Base-by-base conservation (phyloP, 2,888 invertebrate genomes). In the Drosophila mayaguana region DNA sequence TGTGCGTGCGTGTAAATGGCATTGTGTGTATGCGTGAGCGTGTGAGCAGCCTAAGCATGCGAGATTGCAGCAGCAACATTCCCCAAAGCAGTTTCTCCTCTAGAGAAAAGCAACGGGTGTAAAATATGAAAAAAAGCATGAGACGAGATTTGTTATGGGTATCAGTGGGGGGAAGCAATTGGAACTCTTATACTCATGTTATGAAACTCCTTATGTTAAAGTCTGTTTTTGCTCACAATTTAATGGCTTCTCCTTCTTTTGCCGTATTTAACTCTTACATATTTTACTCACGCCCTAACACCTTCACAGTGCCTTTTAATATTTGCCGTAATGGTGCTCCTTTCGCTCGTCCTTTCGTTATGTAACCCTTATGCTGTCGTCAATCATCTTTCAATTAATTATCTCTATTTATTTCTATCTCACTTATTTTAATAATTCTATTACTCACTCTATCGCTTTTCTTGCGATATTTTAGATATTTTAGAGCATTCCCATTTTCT, bases 11-110 rank as follows among this genome's bases (percentile, higher is more conserved):
- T 32, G 45, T 9, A 28, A 45, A 22, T 57, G n/a, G 34, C 0
- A 46, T 36, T 54, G 46, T 46, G 63, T 46, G 46, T 53, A 45
- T 28, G 56, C 38, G 59, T 61, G 48, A 40, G 57, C 70, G 70
- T 75, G 71, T 65, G 75, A 70, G 61, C 34, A 51, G 60, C 54
- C 53, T 45, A 72, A 54, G 60, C 57, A 69, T 54, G 55, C 61
- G 38, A 63, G 63, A 63, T 63, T 64, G 54, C 55, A 43, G 32
- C 59, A 28, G 28, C 28, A n/a, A 48, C 51, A 40, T 28, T 59
- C 62, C 79, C 34, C 28, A 64, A 53, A 32, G 62, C 25, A 54
- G 20, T 59, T 74, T 74, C 79, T 25, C 51, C 40, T 22, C 7
- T 0, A 14, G 45, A 42, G 42, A 36, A 36, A 11, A 16, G 11